phyloP scores from a whole-genome alignment of 2,888 invertebrate genomes.

The Pammene fasciana region DNA sequence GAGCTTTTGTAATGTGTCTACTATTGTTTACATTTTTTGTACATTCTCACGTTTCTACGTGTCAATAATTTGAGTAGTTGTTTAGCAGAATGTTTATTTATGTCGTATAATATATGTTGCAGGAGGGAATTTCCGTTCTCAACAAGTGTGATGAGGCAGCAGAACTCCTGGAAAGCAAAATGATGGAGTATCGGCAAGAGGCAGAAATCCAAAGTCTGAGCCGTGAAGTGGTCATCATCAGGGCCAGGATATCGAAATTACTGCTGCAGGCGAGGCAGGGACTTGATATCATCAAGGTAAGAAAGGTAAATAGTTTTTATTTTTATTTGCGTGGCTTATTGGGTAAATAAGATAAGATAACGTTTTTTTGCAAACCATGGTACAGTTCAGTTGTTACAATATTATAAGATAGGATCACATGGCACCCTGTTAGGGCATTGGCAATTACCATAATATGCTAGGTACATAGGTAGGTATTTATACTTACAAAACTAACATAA shows the following conservation, averaged over 20 bases:
- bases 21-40: too few species aligned
- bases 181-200: constrained; percentile 86
- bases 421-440: too few species aligned
- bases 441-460: too few species aligned
- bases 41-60: too few species aligned
- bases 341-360: too few species aligned
- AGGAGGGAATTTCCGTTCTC: constrained; percentile 88
- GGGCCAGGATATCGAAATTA: constrained; percentile 86
- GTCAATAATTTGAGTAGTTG: too few species aligned
- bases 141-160: constrained; percentile 87
- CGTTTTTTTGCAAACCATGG: too few species aligned
- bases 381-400: too few species aligned
- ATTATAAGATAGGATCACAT: too few species aligned
- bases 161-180: constrained; percentile 84
- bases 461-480: too few species aligned
- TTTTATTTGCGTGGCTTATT: constrained; percentile 24
- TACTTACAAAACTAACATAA: too few species aligned
- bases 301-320: constrained; percentile 63
- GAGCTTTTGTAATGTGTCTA: not conserved
- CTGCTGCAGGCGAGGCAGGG: constrained; percentile 88
- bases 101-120: constrained; percentile 56
- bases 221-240: constrained; percentile 83
- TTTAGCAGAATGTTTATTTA: too few species aligned
- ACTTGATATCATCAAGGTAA: constrained; percentile 80
- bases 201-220: constrained; percentile 84